Percentiles rank a stretch among this genome's conserved stretches.
Evolutionary conservation across 1,140 invertebrate species (phyloP).

Genomic region (Trichogramma pretiosum): DNA sequence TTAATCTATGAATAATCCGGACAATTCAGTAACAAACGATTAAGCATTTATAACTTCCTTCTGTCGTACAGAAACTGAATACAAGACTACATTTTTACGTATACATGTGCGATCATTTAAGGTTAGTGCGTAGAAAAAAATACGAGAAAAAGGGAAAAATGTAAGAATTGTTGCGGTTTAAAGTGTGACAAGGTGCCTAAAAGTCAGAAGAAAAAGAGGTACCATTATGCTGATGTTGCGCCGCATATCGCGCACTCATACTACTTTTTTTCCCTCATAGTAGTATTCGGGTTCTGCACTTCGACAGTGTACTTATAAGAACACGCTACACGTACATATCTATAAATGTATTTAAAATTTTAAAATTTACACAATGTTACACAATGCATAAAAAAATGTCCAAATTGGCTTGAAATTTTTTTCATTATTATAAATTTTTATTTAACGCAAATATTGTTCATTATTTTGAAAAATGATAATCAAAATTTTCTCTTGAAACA

Average conservation of each 20-base stretch:
- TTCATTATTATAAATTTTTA: no score
- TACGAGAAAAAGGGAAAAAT: neutral
- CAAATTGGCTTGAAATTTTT: no score
- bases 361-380: no score
- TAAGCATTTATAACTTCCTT: conserved; percentile 8
- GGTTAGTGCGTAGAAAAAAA: no score
- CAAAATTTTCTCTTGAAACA: no score
- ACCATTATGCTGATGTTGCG: conserved; percentile 28
- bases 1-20: conserved; percentile 8
- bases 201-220: conserved; percentile 29
- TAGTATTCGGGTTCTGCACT: conserved; percentile 21
- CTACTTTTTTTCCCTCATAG: conserved; percentile 20
- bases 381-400: no score
- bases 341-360: conserved; percentile 27
- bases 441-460: no score
- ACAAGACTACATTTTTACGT: no score
- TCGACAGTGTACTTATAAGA: conserved; percentile 3
- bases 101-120: no score
- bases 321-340: conserved; percentile 19
- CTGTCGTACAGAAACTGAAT: no score
- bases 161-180: neutral
- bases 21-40: conserved; percentile 4
- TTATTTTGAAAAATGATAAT: no score
- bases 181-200: conserved; percentile 24
- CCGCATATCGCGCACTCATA: conserved; percentile 24